Evolutionary conservation across 1,140 invertebrate genomes (phyloP).

Genomic region (Brachionus sp.): DNA sequence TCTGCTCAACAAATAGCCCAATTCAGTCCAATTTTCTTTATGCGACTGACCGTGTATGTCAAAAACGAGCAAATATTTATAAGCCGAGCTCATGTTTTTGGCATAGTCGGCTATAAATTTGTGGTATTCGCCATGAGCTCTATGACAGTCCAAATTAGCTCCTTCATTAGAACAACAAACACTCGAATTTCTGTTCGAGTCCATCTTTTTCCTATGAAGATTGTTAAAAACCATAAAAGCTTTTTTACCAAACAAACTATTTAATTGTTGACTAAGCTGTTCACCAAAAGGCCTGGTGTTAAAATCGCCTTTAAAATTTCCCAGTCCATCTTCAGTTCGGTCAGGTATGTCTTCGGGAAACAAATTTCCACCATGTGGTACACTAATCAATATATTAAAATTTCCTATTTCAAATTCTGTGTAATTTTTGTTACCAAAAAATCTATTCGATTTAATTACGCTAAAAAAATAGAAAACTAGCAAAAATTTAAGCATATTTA

Average conservation of each 20-base stretch:
- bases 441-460: neutral
- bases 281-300: constrained; percentile 27
- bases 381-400: constrained; percentile 25
- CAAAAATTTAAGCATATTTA: constrained; percentile 25
- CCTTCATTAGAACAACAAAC: neutral
- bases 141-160: neutral
- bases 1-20: constrained; percentile 43
- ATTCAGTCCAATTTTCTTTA: constrained; percentile 46
- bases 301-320: neutral
- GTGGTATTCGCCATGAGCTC: constrained; percentile 1
- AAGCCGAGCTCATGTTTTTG: neutral
- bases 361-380: constrained; percentile 26
- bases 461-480: neutral
- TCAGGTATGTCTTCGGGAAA: neutral
- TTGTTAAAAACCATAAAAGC: constrained; percentile 14
- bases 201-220: constrained; percentile 35
- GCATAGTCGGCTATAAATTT: neutral
- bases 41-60: constrained; percentile 48
- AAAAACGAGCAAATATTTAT: constrained; percentile 37
- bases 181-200: neutral
- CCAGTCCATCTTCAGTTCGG: neutral
- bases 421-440: neutral
- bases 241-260: neutral
- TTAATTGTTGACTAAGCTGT: neutral
- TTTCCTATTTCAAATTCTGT: neutral